These are phyloP conservation scores for Drosophila orena DNA, from an alignment of 1,140 invertebrate species.

Conservation along the genomic window DNA sequence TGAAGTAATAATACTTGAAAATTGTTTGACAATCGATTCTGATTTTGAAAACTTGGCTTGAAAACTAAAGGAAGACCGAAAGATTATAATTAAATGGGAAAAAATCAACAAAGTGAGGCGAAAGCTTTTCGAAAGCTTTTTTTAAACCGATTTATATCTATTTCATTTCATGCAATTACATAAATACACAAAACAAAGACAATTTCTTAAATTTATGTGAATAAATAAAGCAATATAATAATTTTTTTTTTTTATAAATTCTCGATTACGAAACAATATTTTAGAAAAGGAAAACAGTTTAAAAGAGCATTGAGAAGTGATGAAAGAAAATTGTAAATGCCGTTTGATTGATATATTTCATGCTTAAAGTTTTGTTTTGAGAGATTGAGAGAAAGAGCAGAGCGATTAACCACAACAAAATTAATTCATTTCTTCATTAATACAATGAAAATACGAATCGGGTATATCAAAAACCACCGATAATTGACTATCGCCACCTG, in stretches of 20 bases:
- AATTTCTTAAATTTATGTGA: too few species aligned
- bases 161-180: neutral
- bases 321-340: neutral
- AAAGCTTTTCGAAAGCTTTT: slow-evolving; percentile 10
- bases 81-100: neutral
- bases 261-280: too few species aligned
- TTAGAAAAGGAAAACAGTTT: slow-evolving; percentile 1
- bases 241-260: too few species aligned
- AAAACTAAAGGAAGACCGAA: neutral
- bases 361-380: neutral
- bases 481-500: slow-evolving; percentile 32
- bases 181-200: neutral
- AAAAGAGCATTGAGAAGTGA: slow-evolving; percentile 13
- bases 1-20: slow-evolving; percentile 33
- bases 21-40: slow-evolving; percentile 13
- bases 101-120: neutral
- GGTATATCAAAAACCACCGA: slow-evolving; percentile 16
- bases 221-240: too few species aligned
- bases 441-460: neutral
- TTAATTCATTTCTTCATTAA: neutral
- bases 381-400: slow-evolving; percentile 1
- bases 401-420: slow-evolving; percentile 7
- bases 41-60: neutral
- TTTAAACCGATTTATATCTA: neutral
- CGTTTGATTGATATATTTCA: too few species aligned